Evolutionary conservation across 2,113 vertebrate species (phyloP).

Genomic region (Dromiciops gliroides): DNA sequence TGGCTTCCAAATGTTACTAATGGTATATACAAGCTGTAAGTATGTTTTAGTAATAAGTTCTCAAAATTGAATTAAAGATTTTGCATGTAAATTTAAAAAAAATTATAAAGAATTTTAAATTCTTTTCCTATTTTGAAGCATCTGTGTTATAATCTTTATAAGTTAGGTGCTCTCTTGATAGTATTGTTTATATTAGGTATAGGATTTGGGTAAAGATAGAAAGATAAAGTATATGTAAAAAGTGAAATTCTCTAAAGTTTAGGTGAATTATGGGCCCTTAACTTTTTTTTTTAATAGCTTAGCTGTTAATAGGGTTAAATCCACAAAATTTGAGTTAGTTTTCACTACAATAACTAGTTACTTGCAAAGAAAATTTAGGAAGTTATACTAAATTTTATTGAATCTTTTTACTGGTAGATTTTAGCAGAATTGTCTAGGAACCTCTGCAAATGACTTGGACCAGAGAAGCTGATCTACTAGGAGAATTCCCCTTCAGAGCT

Average conservation of each 20-base stretch:
- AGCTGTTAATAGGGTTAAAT: neutral
- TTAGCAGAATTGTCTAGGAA: neutral
- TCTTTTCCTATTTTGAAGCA: neutral
- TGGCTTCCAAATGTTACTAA: no score
- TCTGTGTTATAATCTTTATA: neutral
- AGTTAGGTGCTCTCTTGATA: neutral
- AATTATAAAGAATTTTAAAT: neutral
- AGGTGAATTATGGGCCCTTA: neutral
- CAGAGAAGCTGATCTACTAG: neutral
- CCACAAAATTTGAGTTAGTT: neutral
- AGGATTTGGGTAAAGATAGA: neutral
- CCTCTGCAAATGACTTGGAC: neutral
- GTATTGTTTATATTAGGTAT: neutral
- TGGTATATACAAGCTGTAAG: neutral
- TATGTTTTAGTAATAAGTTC: neutral
- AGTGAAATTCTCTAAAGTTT: neutral
- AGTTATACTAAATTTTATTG: neutral
- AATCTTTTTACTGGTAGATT: neutral
- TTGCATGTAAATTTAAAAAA: neutral
- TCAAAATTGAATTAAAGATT: neutral
- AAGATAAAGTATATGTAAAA: neutral
- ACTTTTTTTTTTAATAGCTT: neutral
- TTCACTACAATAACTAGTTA: neutral
- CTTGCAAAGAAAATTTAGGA: neutral
- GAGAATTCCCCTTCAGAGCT: neutral